phyloP scores from a whole-genome alignment of 92 coral and sea anemone genomes.

The Blastomussa wellsi region DNA sequence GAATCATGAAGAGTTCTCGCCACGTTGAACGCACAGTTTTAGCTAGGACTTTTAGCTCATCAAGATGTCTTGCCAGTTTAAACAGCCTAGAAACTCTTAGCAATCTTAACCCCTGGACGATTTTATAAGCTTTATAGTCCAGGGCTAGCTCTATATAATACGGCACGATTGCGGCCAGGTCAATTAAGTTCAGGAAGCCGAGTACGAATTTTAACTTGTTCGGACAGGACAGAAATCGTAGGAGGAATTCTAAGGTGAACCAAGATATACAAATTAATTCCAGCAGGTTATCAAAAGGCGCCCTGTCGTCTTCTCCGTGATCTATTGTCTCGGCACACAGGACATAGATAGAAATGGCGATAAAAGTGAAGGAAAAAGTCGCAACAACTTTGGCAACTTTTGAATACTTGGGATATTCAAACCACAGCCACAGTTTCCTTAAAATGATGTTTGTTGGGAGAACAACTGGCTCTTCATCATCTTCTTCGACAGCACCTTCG shows the following conservation, averaged over 20 bases:
- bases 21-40: slow-evolving; percentile 82
- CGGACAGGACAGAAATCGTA: slow-evolving; percentile 79
- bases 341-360: slow-evolving; percentile 70
- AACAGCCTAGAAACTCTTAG: slow-evolving; percentile 76
- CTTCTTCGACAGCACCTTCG: slow-evolving; percentile 63
- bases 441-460: slow-evolving; percentile 56
- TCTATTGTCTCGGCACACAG: slow-evolving; percentile 80
- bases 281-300: slow-evolving; percentile 32
- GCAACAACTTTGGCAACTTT: slow-evolving; percentile 64
- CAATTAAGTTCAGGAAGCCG: slow-evolving; percentile 72
- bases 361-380: slow-evolving; percentile 74
- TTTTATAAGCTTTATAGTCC: not conserved
- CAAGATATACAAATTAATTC: slow-evolving; percentile 76
- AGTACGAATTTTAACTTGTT: slow-evolving; percentile 57
- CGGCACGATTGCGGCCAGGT: slow-evolving; percentile 80
- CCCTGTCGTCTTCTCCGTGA: not conserved
- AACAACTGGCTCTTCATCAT: slow-evolving; percentile 38
- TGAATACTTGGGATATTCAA: slow-evolving; percentile 85
- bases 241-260: slow-evolving; percentile 77
- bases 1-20: slow-evolving; percentile 80
- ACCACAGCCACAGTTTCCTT: slow-evolving; percentile 71
- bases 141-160: slow-evolving; percentile 52
- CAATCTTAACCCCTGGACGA: slow-evolving; percentile 57
- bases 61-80: slow-evolving; percentile 83
- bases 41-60: slow-evolving; percentile 79